Evolutionary conservation across 1,140 invertebrate genomes (phyloP), one percentile per base, ranked within the genome.

Genomic region (Heterodera carotae): DNA sequence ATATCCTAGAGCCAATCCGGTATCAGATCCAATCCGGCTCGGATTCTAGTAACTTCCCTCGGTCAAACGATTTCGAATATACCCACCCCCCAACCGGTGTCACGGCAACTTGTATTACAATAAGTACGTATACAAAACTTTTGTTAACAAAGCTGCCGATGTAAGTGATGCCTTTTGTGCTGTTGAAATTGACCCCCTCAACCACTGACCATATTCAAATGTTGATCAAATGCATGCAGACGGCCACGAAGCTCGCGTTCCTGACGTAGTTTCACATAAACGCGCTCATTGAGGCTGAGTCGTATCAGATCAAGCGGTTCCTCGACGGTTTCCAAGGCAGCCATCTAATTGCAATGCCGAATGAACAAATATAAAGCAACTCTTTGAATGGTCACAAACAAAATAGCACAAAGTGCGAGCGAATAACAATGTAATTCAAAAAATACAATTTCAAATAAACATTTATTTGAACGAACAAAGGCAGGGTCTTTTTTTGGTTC

Each of bases 191-290:
- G 48, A 71, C n/a, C n/a, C 69, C 29, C n/a, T 31, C 18, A 33
- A 71, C 10, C 29, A n/a, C 36, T 18, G 29, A 56, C 94, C 94
- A 99, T 97, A 88, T 99, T 99, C 83, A 99, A 91, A 91, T 99
- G 97, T 88, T 98, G 96, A 90, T 99, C 97, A 89, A 96, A 99
- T 1, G 96, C 96, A 93, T 98, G 83, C 53, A 99, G 89, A 85
- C 94, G 91, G 34, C 78, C 78, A 6, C 93, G 90, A 22, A 99
- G 89, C 89, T 98, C 96, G 77, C 97, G 90, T 86, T 98, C 96
- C 89, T 97, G 97, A 75, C 95, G 91, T 95, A 99, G 97, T 91
- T 99, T 99, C 0, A 99, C 96, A 87, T 97, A 97, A 86, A 99
- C 97, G 85, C 94, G 92, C 89, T 99, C 96, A 90, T 99, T 96